phyloP scores from a whole-genome alignment of 2,797 vertebrate species.

The Octomys mimax region DNA sequence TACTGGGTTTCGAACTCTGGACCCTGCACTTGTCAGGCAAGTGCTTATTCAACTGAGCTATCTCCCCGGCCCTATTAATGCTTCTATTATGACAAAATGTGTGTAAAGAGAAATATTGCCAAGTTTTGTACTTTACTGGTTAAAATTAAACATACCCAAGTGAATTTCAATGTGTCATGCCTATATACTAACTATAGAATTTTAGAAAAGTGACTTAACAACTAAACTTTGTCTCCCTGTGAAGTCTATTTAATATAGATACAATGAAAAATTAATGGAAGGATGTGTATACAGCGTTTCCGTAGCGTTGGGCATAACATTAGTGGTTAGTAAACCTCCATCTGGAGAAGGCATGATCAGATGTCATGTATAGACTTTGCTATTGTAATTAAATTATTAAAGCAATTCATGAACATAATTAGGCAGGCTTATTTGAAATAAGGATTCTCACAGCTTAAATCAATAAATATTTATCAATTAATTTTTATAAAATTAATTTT shows the following conservation, averaged over 20 bases:
- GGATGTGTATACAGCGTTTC: background rate
- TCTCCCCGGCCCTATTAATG: background rate
- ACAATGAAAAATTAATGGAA: background rate
- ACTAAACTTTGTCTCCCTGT: background rate
- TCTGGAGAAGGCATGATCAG: background rate
- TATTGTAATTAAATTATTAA: conserved; percentile 28
- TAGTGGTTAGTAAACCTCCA: conserved; percentile 19
- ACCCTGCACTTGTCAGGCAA: no score
- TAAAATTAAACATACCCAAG: background rate
- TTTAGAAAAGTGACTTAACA: background rate
- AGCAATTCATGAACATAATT: background rate
- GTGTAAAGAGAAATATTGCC: background rate
- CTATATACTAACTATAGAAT: background rate
- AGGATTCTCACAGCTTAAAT: background rate
- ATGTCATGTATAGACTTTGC: background rate
- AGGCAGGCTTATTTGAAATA: background rate
- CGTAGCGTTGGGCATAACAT: background rate
- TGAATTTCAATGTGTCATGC: background rate
- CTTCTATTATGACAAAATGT: background rate
- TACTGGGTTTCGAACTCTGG: no score
- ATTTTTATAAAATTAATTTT: no score
- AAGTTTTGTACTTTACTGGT: background rate
- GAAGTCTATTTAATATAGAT: conserved; percentile 23
- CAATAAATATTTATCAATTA: background rate
- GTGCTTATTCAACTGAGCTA: no score